Evolutionary conservation across 2,888 invertebrate genomes (phyloP).

Genomic region (Apodemia hepburni): DNA sequence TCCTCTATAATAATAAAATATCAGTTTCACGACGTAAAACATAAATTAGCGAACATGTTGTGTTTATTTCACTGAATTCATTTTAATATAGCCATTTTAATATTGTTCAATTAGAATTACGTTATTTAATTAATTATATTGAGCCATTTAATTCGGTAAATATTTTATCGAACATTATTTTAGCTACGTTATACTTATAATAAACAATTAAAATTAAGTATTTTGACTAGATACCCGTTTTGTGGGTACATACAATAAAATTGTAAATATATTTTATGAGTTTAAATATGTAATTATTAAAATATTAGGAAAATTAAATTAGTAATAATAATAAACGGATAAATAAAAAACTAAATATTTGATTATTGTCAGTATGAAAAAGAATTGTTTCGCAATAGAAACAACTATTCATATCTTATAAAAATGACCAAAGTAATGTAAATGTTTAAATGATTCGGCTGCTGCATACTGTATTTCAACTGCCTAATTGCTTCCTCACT

Average conservation of each 20-base stretch:
- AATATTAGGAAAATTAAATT: conserved; percentile 4
- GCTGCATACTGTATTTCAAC: neutral
- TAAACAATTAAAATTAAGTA: conserved; percentile 1
- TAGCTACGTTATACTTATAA: neutral
- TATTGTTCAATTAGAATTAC: conserved; percentile 12
- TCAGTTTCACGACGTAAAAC: neutral
- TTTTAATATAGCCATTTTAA: conserved; percentile 1
- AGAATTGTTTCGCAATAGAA: neutral
- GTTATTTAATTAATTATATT: conserved; percentile 9
- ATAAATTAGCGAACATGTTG: neutral
- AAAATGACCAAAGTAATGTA: conserved; percentile 10
- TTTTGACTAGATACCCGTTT: neutral
- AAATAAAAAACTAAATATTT: neutral
- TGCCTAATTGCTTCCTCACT: neutral
- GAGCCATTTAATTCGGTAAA: conserved; percentile 11
- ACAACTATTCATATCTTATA: neutral
- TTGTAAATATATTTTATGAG: conserved; percentile 6
- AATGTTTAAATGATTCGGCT: neutral
- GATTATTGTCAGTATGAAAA: neutral
- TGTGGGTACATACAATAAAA: neutral
- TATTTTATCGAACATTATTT: conserved; percentile 10
- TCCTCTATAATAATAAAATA: no score
- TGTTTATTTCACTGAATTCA: neutral
- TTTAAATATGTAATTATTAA: conserved; percentile 3
- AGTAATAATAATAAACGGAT: neutral